phyloP scores from a whole-genome alignment of 1,140 invertebrate species.

The Drosophila guanche region DNA sequence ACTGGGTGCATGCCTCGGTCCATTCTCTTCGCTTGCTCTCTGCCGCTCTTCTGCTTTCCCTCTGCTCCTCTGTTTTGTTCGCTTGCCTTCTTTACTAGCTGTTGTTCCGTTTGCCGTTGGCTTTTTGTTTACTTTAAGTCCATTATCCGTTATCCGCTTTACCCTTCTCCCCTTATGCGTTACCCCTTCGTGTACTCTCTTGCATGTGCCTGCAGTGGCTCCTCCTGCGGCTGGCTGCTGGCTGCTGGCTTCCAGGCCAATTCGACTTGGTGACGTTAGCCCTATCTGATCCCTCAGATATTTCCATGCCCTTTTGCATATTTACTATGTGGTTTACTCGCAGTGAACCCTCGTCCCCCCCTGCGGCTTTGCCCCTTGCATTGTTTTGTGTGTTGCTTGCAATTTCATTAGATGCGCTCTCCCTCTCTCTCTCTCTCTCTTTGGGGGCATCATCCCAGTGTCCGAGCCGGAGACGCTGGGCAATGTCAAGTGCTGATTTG shows the following conservation, averaged over 20 bases:
- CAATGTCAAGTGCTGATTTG: constrained; percentile 70
- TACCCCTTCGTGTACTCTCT: too few species aligned
- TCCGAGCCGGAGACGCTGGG: constrained; percentile 37
- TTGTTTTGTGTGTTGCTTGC: constrained; percentile 22
- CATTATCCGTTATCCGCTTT: constrained; percentile 66
- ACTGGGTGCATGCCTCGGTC: constrained; percentile 33
- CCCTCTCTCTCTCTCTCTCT: constrained; percentile 23
- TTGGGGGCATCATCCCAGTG: not conserved
- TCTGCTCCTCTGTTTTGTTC: constrained; percentile 42
- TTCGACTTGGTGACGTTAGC: constrained; percentile 37
- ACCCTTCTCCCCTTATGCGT: constrained; percentile 64
- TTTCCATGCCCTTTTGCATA: constrained; percentile 49
- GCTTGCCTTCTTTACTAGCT: constrained; percentile 25
- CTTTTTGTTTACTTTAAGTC: constrained; percentile 68
- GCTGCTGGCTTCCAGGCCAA: constrained; percentile 4
- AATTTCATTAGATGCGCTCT: constrained; percentile 70
- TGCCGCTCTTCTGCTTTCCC: not conserved
- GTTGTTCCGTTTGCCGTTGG: constrained; percentile 46
- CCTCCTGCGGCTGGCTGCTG: constrained; percentile 16
- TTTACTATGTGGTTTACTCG: constrained; percentile 38
- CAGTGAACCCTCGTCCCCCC: not conserved
- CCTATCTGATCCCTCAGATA: constrained; percentile 24
- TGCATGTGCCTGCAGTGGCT: constrained; percentile 12
- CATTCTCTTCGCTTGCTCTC: constrained; percentile 24
- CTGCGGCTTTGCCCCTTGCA: constrained; percentile 6